Conservation (phyloP, 2,113 vertebrate species). For the Cebidichthys violaceus region DNA sequence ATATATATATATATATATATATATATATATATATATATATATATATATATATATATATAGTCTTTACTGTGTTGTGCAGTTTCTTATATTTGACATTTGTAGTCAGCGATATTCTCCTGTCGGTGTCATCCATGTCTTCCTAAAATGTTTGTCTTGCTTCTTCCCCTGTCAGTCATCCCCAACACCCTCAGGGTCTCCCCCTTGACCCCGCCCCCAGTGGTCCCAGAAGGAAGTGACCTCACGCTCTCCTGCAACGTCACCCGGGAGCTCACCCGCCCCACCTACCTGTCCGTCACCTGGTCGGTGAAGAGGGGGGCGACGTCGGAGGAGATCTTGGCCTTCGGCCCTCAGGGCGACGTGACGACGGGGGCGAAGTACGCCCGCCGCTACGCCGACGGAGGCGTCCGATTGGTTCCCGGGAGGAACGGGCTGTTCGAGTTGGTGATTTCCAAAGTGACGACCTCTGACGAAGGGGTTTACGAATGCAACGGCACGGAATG, state of each 20-base stretch:
- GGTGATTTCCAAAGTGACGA: conserved; percentile 82
- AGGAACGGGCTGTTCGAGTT: conserved; percentile 83
- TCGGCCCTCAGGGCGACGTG: conserved; percentile 88
- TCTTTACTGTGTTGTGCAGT: neutral
- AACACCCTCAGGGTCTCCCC: conserved; percentile 87
- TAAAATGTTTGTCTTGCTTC: neutral
- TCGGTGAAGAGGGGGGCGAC: conserved; percentile 77
- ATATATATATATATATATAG: too few relatives aligned
- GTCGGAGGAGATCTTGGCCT: conserved; percentile 83
- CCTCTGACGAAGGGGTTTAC: conserved; percentile 86
- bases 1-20: too few relatives aligned
- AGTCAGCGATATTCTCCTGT: neutral
- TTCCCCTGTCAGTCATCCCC: conserved; percentile 81
- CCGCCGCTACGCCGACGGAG: conserved; percentile 85
- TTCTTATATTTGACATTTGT: neutral
- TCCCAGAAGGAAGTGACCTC: conserved; percentile 88
- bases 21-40: too few relatives aligned
- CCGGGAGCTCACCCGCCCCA: conserved; percentile 82
- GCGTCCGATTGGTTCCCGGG: conserved; percentile 85
- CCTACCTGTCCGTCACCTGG: conserved; percentile 92
- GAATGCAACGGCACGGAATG: conserved; percentile 89
- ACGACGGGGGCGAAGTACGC: conserved; percentile 77
- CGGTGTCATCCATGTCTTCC: accelerated
- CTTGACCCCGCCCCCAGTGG: conserved; percentile 59
- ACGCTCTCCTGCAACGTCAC: conserved; percentile 87